A percentile compares a stretch with the other conserved stretches of the same genome.
These are phyloP conservation scores for cat (Felis catus) DNA, from an alignment of 2,113 vertebrate species.

Conservation along the genomic window F.catus_Fca126_mat1.0 CM031417.1:8581501-8582000, in stretches of 20 bases:
- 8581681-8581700: background rate
- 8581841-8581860: background rate
- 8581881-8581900: background rate
- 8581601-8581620: background rate
- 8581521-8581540: background rate
- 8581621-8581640: background rate
- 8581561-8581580: background rate
- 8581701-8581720: background rate
- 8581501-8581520: no score
- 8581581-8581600: background rate
- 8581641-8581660: background rate
- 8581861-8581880: background rate
- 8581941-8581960: background rate
- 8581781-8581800: background rate
- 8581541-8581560: background rate
- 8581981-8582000: conserved; percentile 25
- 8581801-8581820: background rate
- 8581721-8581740: background rate
- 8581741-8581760: background rate
- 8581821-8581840: background rate
- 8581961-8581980: conserved; percentile 15
- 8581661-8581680: background rate
- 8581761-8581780: background rate
- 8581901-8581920: background rate
- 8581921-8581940: background rate